phyloP scores from a whole-genome alignment of 2,888 invertebrate species.

The Sminthurides aquaticus region DNA sequence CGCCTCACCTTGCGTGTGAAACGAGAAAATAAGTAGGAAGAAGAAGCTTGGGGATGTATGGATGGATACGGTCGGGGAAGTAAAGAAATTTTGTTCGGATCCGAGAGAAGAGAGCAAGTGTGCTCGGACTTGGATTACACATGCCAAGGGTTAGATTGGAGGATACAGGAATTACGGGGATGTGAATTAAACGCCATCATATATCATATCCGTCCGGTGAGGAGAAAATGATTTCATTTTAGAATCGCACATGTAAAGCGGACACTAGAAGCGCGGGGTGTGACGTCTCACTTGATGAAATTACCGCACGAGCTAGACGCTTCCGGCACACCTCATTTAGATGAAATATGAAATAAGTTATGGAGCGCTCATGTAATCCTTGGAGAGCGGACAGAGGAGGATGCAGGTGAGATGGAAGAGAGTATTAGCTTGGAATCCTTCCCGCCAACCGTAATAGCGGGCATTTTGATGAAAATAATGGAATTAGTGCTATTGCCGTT shows the following conservation, averaged over 20 bases:
- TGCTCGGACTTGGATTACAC: slow-evolving; percentile 1
- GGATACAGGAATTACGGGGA: slow-evolving; percentile 23
- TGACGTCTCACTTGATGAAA: slow-evolving; percentile 3
- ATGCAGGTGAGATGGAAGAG: too few species aligned
- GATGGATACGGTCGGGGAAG: too few species aligned
- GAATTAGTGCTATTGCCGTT: too few species aligned
- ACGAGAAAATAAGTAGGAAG: neutral
- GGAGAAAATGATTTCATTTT: slow-evolving; percentile 9
- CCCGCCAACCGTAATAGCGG: too few species aligned
- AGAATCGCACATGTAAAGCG: neutral
- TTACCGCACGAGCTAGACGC: neutral
- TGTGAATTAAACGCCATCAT: slow-evolving; percentile 16
- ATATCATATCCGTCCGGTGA: slow-evolving; percentile 23
- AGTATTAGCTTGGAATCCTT: too few species aligned
- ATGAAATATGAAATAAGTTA: neutral
- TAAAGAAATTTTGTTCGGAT: neutral
- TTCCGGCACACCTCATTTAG: neutral
- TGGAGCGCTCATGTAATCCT: neutral
- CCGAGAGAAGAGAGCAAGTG: too few species aligned
- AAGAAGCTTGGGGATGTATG: too few species aligned
- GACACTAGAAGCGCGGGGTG: neutral
- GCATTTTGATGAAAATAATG: too few species aligned
- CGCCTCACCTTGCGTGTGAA: neutral
- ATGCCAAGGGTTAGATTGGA: neutral
- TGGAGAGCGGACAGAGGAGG: neutral